Evolutionary conservation across 1,140 invertebrate species (phyloP), one percentile per base, ranked within the genome.

Genomic region (Chelonus insularis): DNA sequence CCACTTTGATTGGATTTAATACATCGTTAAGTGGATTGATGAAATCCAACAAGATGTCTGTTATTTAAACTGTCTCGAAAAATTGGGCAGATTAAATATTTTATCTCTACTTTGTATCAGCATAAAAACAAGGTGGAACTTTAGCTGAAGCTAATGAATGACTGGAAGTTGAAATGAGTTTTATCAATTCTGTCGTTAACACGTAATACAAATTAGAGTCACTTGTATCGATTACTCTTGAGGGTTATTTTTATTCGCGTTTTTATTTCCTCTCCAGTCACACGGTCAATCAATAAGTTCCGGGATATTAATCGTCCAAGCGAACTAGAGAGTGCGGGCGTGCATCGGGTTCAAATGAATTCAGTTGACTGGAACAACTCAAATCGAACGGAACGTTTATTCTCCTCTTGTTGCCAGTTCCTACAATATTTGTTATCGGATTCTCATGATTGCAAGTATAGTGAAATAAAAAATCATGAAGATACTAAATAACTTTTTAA

Each of bases 1-100:
- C 68, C 61, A 68, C 70, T 65, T 65, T 75, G 72, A 75, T 75
- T 75, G 71, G 65, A 64, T 75, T 75, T 75, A 71, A 75, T 71
- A 71, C 73, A 60, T 75, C 73, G 74, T 75, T 70, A 72, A 74
- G 72, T 65, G 68, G 72, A 75, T 74, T 75, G 69, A 75, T 75
- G 68, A 66, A 73, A 66, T 68, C 66, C 39, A 8, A 23, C 36
- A 11, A 14, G 18, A 14, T 16, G 18, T 39, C 34, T 39, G 34
- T 55, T n/a, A n/a, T n/a, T n/a, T n/a, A n/a, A n/a, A n/a, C n/a
- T n/a, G n/a, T n/a, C n/a, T n/a, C n/a, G n/a, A n/a, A n/a, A n/a
- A n/a, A n/a, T n/a, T n/a, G n/a, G n/a, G n/a, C n/a, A n/a, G n/a
- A n/a, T n/a, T n/a, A n/a, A n/a, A n/a, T n/a, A n/a, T n/a, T n/a